Evolutionary conservation across 2,888 invertebrate species (phyloP).

Genomic region (Plemyria rubiginata): DNA sequence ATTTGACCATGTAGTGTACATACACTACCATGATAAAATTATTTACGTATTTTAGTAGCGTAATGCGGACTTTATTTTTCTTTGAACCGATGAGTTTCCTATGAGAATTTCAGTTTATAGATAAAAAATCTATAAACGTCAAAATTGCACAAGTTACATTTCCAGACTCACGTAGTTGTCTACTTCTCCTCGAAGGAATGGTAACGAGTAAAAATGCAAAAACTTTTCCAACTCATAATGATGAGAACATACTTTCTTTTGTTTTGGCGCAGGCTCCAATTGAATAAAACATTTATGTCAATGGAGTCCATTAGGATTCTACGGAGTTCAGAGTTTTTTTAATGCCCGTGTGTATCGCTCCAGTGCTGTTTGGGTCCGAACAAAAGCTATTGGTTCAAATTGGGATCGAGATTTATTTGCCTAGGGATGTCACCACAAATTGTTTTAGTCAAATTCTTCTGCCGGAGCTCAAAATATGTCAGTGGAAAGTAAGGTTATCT

Average conservation of each 20-base stretch:
- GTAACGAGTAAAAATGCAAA: constrained; percentile 77
- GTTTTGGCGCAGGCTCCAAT: constrained; percentile 76
- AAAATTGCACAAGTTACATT: constrained; percentile 33
- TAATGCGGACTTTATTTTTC: neutral
- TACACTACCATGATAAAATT: no score
- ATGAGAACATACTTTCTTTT: constrained; percentile 78
- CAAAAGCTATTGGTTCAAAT: constrained; percentile 46
- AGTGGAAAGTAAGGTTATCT: constrained; percentile 70
- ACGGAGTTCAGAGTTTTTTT: constrained; percentile 68
- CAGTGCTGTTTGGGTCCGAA: constrained; percentile 47
- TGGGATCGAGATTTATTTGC: constrained; percentile 32
- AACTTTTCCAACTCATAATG: constrained; percentile 77
- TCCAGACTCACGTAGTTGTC: constrained; percentile 53
- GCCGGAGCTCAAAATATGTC: constrained; percentile 54
- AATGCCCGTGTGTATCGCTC: constrained; percentile 57
- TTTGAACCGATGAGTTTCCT: neutral
- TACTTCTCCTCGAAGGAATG: constrained; percentile 56
- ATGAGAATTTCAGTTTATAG: constrained; percentile 23
- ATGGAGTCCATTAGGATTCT: constrained; percentile 78
- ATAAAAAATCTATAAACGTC: constrained; percentile 28
- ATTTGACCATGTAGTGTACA: constrained; percentile 1
- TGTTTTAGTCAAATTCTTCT: constrained; percentile 43
- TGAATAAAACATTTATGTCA: constrained; percentile 84
- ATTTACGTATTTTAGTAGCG: no score
- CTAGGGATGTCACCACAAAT: constrained; percentile 20